Percentiles rank a stretch among this genome's conserved stretches.
Evolutionary conservation across 1,140 invertebrate species (phyloP).

Genomic region (Probaryconus sp.): DNA sequence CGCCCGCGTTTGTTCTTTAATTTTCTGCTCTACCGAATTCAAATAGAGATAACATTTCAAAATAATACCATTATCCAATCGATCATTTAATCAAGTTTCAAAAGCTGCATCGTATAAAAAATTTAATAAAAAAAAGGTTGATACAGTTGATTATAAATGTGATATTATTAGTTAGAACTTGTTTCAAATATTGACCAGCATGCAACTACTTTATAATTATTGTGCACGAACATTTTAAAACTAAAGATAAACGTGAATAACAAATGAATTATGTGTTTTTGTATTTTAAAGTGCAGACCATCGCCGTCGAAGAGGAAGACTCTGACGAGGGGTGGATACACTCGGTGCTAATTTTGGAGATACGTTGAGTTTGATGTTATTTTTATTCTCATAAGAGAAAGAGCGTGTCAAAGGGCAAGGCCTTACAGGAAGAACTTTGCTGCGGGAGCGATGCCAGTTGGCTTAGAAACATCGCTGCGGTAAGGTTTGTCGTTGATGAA

Average conservation of each 20-base stretch:
- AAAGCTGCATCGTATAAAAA: too few species aligned
- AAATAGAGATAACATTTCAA: slow-evolving; percentile 24
- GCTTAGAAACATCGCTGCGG: slow-evolving; percentile 59
- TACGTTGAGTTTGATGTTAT: slow-evolving; percentile 60
- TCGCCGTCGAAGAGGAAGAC: too few species aligned
- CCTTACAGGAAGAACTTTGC: slow-evolving; percentile 64
- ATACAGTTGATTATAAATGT: background rate
- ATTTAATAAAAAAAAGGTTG: too few species aligned
- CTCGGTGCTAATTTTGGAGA: slow-evolving; percentile 58
- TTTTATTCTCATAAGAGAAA: slow-evolving; percentile 62
- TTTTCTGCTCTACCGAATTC: slow-evolving; percentile 43
- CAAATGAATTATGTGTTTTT: too few species aligned
- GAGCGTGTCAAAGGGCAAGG: slow-evolving; percentile 77
- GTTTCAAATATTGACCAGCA: too few species aligned
- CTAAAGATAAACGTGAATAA: too few species aligned
- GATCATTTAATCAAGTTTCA: slow-evolving; percentile 12
- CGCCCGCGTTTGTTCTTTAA: slow-evolving; percentile 42
- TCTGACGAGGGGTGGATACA: slow-evolving; percentile 52
- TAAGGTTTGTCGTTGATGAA: slow-evolving; percentile 39
- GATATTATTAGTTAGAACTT: too few species aligned
- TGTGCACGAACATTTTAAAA: too few species aligned
- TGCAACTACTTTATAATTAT: too few species aligned
- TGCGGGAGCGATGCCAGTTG: slow-evolving; percentile 73
- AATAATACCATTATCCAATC: slow-evolving; percentile 13
- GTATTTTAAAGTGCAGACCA: too few species aligned